Conservation (phyloP, 2,797 vertebrate genomes). For the Pelodytes ibericus region DNA sequence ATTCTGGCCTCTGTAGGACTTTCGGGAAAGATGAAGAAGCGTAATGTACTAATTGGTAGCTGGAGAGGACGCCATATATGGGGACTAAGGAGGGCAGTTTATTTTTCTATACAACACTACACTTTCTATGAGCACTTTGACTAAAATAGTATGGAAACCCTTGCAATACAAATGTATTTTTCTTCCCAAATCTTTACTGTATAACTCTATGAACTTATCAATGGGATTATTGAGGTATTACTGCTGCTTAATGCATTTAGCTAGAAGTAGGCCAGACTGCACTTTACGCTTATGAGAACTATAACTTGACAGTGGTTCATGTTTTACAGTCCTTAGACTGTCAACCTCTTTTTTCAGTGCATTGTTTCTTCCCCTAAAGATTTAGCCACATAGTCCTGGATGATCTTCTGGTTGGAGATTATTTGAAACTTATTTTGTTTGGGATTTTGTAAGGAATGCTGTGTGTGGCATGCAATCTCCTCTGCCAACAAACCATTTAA, state of each 20-base stretch:
- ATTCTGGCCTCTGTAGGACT: constrained; percentile 7
- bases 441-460: too few relatives aligned
- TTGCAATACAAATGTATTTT: constrained; percentile 58
- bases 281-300: constrained; percentile 64
- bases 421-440: too few relatives aligned
- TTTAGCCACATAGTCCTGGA: background rate
- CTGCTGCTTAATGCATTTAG: constrained; percentile 51
- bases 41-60: background rate
- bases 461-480: too few relatives aligned
- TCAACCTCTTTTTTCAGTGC: constrained; percentile 68
- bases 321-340: background rate
- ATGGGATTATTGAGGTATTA: background rate
- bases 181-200: constrained; percentile 56
- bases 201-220: constrained; percentile 40
- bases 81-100: constrained; percentile 32
- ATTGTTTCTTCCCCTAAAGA: constrained; percentile 54
- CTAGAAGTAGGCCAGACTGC: constrained; percentile 67
- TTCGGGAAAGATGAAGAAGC: background rate
- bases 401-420: constrained; percentile 4
- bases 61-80: background rate
- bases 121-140: constrained; percentile 25
- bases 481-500: constrained; percentile 8
- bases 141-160: constrained; percentile 57
- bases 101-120: constrained; percentile 60
- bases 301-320: constrained; percentile 28